A percentile compares a stretch with the other conserved stretches of the same genome.
Conservation (phyloP, 2,113 vertebrate species). For the Lophochroa leadbeateri region DNA sequence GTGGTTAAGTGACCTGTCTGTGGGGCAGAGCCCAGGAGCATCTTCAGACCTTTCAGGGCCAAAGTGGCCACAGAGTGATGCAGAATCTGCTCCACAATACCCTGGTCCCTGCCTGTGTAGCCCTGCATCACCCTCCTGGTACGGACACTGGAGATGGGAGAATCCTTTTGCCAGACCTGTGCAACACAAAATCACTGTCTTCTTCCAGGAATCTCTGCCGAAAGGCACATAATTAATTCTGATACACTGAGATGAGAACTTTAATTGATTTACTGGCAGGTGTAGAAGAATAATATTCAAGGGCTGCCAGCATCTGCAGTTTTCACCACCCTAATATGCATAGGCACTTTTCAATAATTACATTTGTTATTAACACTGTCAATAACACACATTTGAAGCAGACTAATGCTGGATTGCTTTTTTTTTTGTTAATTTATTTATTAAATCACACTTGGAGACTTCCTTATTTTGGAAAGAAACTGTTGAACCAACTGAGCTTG, state of each 20-base stretch:
- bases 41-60: background rate
- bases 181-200: background rate
- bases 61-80: background rate
- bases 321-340: background rate
- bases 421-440: background rate
- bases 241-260: background rate
- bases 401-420: background rate
- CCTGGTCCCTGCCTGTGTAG: background rate
- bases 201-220: background rate
- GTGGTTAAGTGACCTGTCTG: background rate
- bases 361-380: background rate
- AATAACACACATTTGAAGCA: background rate
- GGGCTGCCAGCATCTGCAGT: background rate
- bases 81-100: rapidly evolving
- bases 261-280: background rate
- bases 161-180: background rate
- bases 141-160: background rate
- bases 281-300: background rate
- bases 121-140: background rate
- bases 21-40: background rate
- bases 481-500: background rate
- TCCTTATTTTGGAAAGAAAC: background rate
- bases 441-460: background rate
- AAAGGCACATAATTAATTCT: background rate
- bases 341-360: background rate